Conservation (phyloP, 1,140 invertebrate genomes). For the Araneus ventricosus region DNA sequence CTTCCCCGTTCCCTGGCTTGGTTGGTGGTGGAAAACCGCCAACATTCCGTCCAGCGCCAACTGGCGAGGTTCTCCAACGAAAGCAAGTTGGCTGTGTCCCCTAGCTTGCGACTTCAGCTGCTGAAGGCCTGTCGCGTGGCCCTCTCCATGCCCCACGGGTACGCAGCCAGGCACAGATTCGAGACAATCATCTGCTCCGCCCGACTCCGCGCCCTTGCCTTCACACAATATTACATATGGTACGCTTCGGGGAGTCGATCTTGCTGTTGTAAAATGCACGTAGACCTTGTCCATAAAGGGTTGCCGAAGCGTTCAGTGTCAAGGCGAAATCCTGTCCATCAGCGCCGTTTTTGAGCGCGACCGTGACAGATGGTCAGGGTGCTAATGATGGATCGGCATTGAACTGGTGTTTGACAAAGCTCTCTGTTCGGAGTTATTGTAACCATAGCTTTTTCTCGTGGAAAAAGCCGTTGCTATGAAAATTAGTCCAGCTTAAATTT, state of each 20-base stretch:
- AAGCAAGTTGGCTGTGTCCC: not conserved
- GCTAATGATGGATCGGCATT: not conserved
- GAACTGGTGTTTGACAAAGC: not conserved
- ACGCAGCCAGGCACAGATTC: conserved; percentile 58
- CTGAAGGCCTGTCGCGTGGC: conserved; percentile 65
- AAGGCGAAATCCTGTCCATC: not conserved
- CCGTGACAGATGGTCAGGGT: not conserved
- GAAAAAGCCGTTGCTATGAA: too few species aligned
- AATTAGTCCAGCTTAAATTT: too few species aligned
- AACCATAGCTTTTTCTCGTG: too few species aligned
- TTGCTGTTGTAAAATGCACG: not conserved
- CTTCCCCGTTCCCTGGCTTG: conserved; percentile 76
- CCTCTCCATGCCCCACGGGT: conserved; percentile 44
- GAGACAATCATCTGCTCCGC: conserved; percentile 70
- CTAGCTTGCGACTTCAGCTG: conserved; percentile 48
- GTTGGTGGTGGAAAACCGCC: conserved; percentile 73
- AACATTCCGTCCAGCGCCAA: conserved; percentile 53
- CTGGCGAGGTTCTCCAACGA: conserved; percentile 48
- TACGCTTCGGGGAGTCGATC: conserved; percentile 5
- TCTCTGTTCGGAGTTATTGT: too few species aligned
- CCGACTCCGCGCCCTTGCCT: conserved; percentile 57
- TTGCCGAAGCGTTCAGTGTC: not conserved
- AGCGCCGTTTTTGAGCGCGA: not conserved
- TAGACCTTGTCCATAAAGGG: conserved; percentile 41
- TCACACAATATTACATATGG: conserved; percentile 74